Evolutionary conservation across 2,888 invertebrate species (phyloP).

Genomic region (Choreutis nemorana): DNA sequence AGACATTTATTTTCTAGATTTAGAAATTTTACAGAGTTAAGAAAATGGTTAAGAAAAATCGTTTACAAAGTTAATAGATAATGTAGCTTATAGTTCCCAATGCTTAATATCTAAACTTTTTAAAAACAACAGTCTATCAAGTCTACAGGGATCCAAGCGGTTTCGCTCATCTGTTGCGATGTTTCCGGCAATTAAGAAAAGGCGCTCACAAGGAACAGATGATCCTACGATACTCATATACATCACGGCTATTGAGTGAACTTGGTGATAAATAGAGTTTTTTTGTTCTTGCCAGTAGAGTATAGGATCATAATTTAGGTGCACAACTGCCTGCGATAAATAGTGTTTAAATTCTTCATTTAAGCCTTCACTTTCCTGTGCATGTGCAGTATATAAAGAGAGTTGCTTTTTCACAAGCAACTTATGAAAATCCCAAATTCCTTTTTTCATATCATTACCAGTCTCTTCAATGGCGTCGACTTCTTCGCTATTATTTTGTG

Average conservation of each 20-base stretch:
- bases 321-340: conserved; percentile 22
- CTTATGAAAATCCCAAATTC: conserved; percentile 13
- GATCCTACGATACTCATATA: conserved; percentile 1
- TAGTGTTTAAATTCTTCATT: conserved; percentile 20
- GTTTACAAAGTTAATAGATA: conserved; percentile 2
- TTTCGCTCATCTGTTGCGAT: conserved; percentile 1
- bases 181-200: conserved; percentile 4
- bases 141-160: conserved; percentile 7
- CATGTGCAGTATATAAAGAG: conserved; percentile 12
- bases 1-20: conserved; percentile 1
- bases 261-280: conserved; percentile 3
- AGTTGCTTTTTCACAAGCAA: conserved; percentile 16
- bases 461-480: conserved; percentile 11
- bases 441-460: conserved; percentile 12
- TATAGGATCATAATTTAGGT: conserved; percentile 18
- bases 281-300: conserved; percentile 3
- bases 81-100: conserved; percentile 5
- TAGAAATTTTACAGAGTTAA: too few species aligned
- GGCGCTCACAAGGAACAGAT: conserved; percentile 4
- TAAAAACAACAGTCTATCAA: conserved; percentile 8
- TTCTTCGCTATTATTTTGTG: conserved; percentile 16
- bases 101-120: conserved; percentile 7
- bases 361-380: conserved; percentile 16
- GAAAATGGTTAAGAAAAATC: too few species aligned
- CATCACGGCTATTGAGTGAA: conserved; percentile 1